A percentile compares a stretch with the other conserved stretches of the same genome.
Conservation (phyloP, 2,113 vertebrate species). For the Ginglymostoma cirratum region DNA sequence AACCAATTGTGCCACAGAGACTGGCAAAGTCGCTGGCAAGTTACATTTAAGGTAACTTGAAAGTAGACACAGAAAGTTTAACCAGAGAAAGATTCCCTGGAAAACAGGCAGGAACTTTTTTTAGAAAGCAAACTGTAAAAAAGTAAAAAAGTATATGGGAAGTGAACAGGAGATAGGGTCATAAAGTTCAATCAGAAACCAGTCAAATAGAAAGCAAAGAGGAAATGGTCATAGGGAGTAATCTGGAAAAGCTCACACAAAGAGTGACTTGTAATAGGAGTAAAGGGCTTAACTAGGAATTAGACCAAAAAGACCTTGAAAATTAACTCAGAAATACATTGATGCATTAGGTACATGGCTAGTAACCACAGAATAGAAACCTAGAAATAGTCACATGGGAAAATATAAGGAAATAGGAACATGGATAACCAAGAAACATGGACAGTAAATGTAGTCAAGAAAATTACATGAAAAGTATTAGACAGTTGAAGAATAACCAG, state of each 20-base stretch:
- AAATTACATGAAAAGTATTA: too few relatives aligned
- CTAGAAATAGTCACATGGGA: not conserved
- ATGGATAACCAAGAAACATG: not conserved
- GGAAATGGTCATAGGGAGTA: not conserved
- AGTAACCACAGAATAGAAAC: not conserved
- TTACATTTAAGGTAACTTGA: not conserved
- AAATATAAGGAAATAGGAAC: not conserved
- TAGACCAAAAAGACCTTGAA: not conserved
- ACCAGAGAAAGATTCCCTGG: not conserved
- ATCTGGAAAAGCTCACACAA: not conserved
- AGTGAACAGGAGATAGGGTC: not conserved
- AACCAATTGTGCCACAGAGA: too few relatives aligned
- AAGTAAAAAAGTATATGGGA: not conserved
- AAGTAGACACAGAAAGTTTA: not conserved
- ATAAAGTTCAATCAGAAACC: not conserved
- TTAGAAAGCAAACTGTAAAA: not conserved
- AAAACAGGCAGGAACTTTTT: too few relatives aligned
- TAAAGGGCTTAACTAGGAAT: not conserved
- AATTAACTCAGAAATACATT: not conserved
- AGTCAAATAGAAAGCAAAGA: not conserved
- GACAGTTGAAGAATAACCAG: not conserved
- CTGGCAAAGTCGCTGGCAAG: too few relatives aligned
- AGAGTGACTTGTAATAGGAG: not conserved
- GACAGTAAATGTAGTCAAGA: too few relatives aligned
- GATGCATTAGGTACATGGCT: not conserved